Conservation (phyloP, 2,797 vertebrate species). For the Otus scops region DNA sequence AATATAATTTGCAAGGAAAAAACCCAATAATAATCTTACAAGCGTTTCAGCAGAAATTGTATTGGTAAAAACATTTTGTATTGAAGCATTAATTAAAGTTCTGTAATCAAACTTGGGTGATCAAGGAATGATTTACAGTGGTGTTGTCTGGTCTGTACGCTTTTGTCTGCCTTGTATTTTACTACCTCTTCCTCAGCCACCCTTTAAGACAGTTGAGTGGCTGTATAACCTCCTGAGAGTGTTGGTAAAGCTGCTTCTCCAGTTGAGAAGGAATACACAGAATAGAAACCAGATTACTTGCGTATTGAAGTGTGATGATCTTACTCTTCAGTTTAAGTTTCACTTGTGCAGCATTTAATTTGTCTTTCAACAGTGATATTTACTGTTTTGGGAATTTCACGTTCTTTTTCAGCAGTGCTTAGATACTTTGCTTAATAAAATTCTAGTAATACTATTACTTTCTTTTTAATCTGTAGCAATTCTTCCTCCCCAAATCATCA, state of each 20-base stretch:
- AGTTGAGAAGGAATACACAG: background rate
- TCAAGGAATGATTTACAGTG: background rate
- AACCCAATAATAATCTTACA: background rate
- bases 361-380: background rate
- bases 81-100: background rate
- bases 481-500: constrained; percentile 96
- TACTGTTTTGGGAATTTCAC: background rate
- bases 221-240: accelerated
- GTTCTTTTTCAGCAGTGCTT: background rate
- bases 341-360: background rate
- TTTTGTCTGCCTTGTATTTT: background rate
- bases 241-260: background rate
- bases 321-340: background rate
- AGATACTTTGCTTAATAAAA: background rate
- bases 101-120: background rate
- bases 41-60: background rate
- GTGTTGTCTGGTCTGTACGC: background rate
- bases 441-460: background rate
- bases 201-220: background rate
- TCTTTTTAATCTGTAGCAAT: constrained; percentile 77
- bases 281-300: background rate
- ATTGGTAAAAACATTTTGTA: background rate
- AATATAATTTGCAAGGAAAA: background rate
- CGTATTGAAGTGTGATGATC: background rate
- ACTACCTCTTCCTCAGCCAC: background rate